Evolutionary conservation across 2,888 invertebrate species (phyloP).

Genomic region (Papilio elwesi): DNA sequence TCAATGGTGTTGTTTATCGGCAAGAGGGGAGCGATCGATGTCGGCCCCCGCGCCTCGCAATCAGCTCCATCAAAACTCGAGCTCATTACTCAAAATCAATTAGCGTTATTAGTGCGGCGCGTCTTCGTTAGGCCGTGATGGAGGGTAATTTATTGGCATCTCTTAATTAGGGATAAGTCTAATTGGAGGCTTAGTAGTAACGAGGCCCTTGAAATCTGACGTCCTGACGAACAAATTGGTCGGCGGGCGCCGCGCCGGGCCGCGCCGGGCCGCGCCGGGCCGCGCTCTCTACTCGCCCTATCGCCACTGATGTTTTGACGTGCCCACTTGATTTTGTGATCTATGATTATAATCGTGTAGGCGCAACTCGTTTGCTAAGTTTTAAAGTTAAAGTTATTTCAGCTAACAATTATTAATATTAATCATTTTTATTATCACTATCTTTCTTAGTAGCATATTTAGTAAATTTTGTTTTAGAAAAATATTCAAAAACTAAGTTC

Average conservation of each 20-base stretch:
- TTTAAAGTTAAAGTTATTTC: too few relatives aligned
- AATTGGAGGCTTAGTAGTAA: conserved; percentile 85
- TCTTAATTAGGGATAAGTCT: conserved; percentile 86
- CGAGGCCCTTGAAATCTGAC: conserved; percentile 85
- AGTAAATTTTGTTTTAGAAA: too few relatives aligned
- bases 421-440: not conserved
- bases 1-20: not conserved
- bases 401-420: not conserved
- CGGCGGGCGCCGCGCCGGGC: conserved; percentile 59
- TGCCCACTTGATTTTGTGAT: conserved; percentile 62
- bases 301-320: conserved; percentile 74
- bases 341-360: conserved; percentile 42
- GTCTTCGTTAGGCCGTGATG: conserved; percentile 85
- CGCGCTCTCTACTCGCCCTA: conserved; percentile 68
- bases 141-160: conserved; percentile 86
- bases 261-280: conserved; percentile 58
- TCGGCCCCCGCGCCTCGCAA: conserved; percentile 64
- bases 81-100: conserved; percentile 85
- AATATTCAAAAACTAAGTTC: too few relatives aligned
- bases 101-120: conserved; percentile 84
- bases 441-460: not conserved
- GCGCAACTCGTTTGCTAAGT: not conserved
- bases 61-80: conserved; percentile 82
- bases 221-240: conserved; percentile 83
- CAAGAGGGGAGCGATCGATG: conserved; percentile 59